phyloP scores from a whole-genome alignment of 2,113 vertebrate genomes.

The Dermatemys mawii region DNA sequence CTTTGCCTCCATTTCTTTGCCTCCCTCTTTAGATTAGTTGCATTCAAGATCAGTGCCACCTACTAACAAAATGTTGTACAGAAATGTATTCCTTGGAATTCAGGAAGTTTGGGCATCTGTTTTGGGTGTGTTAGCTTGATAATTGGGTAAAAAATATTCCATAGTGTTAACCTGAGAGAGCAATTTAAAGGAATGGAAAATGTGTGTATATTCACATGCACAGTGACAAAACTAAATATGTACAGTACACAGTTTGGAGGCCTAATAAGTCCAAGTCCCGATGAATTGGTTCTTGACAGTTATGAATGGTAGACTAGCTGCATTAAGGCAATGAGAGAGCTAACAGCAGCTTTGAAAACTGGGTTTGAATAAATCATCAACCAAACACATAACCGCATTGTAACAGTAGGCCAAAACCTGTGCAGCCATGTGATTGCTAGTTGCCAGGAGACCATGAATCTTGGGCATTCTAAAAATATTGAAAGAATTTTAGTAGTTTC shows the following conservation, averaged over 20 bases:
- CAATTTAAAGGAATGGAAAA: slow-evolving; percentile 27
- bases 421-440: slow-evolving; percentile 75
- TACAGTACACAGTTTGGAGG: slow-evolving; percentile 64
- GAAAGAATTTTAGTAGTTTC: slow-evolving; percentile 69
- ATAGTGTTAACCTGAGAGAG: slow-evolving; percentile 35
- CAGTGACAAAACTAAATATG: slow-evolving; percentile 38
- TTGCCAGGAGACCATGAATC: slow-evolving; percentile 76
- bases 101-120: slow-evolving; percentile 10
- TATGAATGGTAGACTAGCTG: slow-evolving; percentile 84
- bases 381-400: slow-evolving; percentile 63
- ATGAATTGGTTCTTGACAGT: slow-evolving; percentile 87
- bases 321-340: slow-evolving; percentile 83
- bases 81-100: slow-evolving; percentile 1
- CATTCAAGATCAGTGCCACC: background rate
- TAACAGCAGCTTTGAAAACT: slow-evolving; percentile 78
- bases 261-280: slow-evolving; percentile 81
- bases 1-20: background rate
- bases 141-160: slow-evolving; percentile 59
- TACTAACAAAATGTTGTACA: background rate
- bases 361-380: slow-evolving; percentile 86
- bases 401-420: slow-evolving; percentile 74
- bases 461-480: slow-evolving; percentile 73
- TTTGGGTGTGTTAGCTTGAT: slow-evolving; percentile 44
- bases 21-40: background rate
- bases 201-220: slow-evolving; percentile 47